These are phyloP conservation scores for Pterostichus madidus DNA, from an alignment of 2,888 invertebrate genomes.

Conservation along the genomic window DNA sequence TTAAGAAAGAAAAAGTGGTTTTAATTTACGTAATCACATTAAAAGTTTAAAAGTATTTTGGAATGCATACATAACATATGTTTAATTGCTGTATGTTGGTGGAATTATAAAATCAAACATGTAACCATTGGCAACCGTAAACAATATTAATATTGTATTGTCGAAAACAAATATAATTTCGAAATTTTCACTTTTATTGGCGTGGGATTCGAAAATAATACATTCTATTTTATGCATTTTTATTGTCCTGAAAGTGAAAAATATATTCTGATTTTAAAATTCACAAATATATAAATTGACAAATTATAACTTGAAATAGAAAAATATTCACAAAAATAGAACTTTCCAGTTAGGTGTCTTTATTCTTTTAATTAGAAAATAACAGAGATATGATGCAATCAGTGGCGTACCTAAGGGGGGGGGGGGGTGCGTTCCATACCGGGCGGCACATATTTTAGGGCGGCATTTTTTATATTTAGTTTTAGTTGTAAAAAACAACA, in stretches of 20 bases:
- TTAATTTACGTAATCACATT: constrained; percentile 24
- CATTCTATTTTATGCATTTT: neutral
- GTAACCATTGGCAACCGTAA: neutral
- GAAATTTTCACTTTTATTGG: constrained; percentile 4
- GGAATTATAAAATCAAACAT: constrained; percentile 5
- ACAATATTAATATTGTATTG: neutral
- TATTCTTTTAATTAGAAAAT: no score
- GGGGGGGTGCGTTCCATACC: no score
- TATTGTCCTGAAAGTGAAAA: neutral
- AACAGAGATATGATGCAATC: no score
- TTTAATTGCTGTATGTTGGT: neutral
- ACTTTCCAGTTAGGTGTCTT: no score
- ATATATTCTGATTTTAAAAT: no score
- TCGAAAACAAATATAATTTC: neutral
- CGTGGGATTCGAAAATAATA: neutral
- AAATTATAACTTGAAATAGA: no score
- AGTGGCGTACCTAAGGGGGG: no score
- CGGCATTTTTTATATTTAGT: no score
- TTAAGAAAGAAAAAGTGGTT: constrained; percentile 27
- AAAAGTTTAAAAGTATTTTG: neutral
- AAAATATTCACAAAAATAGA: no score
- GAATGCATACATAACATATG: constrained; percentile 19
- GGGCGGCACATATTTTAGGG: no score
- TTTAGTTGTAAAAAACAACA: no score
- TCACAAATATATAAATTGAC: no score